A percentile compares a stretch with the other conserved stretches of the same genome.
phyloP scores from a whole-genome alignment of 2,888 invertebrate species.

The Drosophila merina region DNA sequence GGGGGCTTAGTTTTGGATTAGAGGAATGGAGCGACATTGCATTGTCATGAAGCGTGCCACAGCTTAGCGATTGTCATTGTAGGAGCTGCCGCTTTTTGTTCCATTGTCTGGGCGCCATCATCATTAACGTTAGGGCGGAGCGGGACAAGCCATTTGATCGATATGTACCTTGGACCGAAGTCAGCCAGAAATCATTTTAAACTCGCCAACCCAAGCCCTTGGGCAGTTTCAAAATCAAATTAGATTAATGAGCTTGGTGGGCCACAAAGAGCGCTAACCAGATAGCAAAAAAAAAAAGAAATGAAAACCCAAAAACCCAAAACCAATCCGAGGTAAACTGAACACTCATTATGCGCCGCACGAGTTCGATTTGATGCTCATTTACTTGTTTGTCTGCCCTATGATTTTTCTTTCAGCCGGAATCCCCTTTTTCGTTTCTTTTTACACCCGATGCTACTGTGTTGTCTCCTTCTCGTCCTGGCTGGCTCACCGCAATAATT shows the following conservation, averaged over 20 bases:
- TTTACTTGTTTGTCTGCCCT: slow-evolving; percentile 77
- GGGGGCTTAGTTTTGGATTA: neutral
- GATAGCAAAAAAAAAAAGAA: neutral
- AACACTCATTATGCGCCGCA: slow-evolving; percentile 73
- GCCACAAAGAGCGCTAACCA: slow-evolving; percentile 1
- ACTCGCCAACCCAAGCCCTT: slow-evolving; percentile 30
- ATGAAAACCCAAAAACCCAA: neutral
- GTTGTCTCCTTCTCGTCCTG: slow-evolving; percentile 28
- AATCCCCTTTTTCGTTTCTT: slow-evolving; percentile 20
- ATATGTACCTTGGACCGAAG: slow-evolving; percentile 62
- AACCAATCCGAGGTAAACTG: slow-evolving; percentile 21
- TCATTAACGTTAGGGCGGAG: slow-evolving; percentile 60
- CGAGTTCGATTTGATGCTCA: slow-evolving; percentile 80
- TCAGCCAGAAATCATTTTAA: slow-evolving; percentile 58
- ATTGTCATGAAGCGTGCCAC: slow-evolving; percentile 54
- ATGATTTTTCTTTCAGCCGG: slow-evolving; percentile 50
- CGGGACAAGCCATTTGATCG: slow-evolving; percentile 61
- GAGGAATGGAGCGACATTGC: slow-evolving; percentile 42
- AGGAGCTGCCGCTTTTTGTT: slow-evolving; percentile 19
- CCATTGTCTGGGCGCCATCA: slow-evolving; percentile 62
- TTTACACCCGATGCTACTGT: slow-evolving; percentile 21
- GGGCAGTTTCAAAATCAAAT: slow-evolving; percentile 50
- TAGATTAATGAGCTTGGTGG: slow-evolving; percentile 71
- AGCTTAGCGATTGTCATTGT: slow-evolving; percentile 70
- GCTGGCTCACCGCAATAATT: slow-evolving; percentile 79